Conservation (phyloP, 2,113 vertebrate genomes). For the Clarias batrachus region DNA sequence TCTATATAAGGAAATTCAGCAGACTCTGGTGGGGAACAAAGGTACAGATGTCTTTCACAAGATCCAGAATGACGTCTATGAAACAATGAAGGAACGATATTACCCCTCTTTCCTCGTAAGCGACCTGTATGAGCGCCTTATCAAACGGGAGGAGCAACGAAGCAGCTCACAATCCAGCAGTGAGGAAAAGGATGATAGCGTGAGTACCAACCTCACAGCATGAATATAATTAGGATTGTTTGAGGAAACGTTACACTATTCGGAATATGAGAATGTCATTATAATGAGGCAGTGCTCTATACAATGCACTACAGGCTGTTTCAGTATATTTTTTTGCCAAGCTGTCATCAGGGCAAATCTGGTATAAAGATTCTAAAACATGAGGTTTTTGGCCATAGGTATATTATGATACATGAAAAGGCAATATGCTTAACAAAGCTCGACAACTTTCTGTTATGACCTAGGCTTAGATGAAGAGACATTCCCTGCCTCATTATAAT, state of each 20-base stretch:
- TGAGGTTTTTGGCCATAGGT: not conserved
- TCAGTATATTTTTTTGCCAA: not conserved
- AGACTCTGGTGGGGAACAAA: constrained; percentile 95
- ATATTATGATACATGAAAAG: not conserved
- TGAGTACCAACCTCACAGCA: constrained; percentile 62
- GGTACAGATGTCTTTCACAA: constrained; percentile 90
- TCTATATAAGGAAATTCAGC: constrained; percentile 95
- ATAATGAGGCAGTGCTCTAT: not conserved
- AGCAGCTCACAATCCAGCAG: constrained; percentile 74
- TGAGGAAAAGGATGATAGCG: constrained; percentile 84
- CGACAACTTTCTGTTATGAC: not conserved
- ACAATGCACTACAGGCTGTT: too few species aligned
- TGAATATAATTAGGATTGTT: not conserved
- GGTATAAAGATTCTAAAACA: not conserved
- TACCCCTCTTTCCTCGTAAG: constrained; percentile 97
- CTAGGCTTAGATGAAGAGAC: not conserved
- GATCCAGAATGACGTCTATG: constrained; percentile 85
- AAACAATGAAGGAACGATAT: constrained; percentile 90
- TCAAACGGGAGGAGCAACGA: constrained; percentile 81
- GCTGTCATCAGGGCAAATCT: not conserved
- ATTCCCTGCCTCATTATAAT: not conserved
- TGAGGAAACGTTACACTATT: too few species aligned
- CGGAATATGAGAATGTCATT: not conserved
- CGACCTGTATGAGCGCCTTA: constrained; percentile 87
- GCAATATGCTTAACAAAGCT: not conserved